Percentiles rank a stretch among this genome's conserved stretches.
Evolutionary conservation across 2,888 invertebrate species (phyloP).

Genomic region (Xylocampa areola): DNA sequence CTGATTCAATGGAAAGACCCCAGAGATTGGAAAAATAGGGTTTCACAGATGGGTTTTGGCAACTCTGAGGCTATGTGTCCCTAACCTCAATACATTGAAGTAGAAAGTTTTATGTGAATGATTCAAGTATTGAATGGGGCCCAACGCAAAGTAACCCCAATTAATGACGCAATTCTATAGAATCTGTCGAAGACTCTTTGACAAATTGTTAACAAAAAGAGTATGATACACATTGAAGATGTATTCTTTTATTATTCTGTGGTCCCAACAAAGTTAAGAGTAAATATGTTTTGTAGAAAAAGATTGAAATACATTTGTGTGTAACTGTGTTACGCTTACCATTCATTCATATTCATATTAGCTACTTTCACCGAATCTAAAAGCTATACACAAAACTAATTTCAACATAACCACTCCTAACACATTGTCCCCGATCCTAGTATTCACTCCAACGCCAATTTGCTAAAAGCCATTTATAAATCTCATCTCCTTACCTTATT

Average conservation of each 20-base stretch:
- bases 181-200: constrained; percentile 27
- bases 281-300: too few species aligned
- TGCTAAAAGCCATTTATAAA: constrained; percentile 63
- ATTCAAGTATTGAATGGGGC: constrained; percentile 36
- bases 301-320: too few species aligned
- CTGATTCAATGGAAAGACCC: constrained; percentile 59
- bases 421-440: neutral
- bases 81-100: constrained; percentile 18
- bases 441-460: constrained; percentile 30
- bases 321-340: too few species aligned
- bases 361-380: too few species aligned
- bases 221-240: too few species aligned
- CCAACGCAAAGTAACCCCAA: constrained; percentile 28
- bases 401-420: neutral
- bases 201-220: constrained; percentile 30
- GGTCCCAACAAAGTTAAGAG: too few species aligned
- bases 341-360: constrained; percentile 3
- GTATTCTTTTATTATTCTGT: too few species aligned
- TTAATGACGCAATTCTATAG: constrained; percentile 27
- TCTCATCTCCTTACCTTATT: constrained; percentile 66
- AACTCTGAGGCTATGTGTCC: constrained; percentile 40
- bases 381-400: too few species aligned
- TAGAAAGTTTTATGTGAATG: constrained; percentile 26
- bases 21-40: constrained; percentile 49
- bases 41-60: constrained; percentile 51